These are phyloP conservation scores for Xenotilapia longispinis DNA, from an alignment of 2,113 vertebrate genomes.

Conservation along the genomic window DNA sequence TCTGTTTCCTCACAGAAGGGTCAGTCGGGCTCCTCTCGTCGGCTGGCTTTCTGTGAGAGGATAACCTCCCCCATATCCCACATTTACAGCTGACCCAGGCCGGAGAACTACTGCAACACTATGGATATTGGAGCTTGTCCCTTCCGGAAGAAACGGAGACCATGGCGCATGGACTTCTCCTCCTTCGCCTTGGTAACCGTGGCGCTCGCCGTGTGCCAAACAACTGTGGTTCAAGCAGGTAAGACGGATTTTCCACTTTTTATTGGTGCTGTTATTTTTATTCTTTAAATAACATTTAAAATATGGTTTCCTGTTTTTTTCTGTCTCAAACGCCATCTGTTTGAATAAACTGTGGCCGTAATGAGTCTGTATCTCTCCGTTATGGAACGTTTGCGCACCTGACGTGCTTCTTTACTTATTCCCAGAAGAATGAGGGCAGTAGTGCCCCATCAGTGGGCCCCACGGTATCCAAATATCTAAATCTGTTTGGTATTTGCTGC, in stretches of 20 bases:
- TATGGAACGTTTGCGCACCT: slow-evolving; percentile 8
- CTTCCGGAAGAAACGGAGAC: slow-evolving; percentile 72
- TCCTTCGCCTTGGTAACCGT: slow-evolving; percentile 60
- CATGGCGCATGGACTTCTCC: slow-evolving; percentile 59
- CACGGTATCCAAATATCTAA: background rate
- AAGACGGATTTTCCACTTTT: slow-evolving; percentile 15
- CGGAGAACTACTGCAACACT: slow-evolving; percentile 44
- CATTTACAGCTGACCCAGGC: slow-evolving; percentile 44
- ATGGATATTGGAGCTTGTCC: slow-evolving; percentile 72
- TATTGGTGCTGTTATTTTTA: background rate
- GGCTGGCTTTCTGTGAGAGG: slow-evolving; percentile 65
- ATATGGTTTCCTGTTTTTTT: background rate
- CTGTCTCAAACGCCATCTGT: background rate
- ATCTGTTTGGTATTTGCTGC: background rate
- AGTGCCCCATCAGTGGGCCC: background rate
- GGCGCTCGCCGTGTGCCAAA: slow-evolving; percentile 57
- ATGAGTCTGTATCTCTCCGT: background rate
- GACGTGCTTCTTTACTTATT: background rate
- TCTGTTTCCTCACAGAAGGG: slow-evolving; percentile 53
- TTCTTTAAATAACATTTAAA: background rate
- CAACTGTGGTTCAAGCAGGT: slow-evolving; percentile 68
- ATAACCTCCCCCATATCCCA: slow-evolving; percentile 44
- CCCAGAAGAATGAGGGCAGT: background rate
- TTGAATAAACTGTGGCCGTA: background rate
- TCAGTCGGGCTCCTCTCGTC: slow-evolving; percentile 49